Conservation (phyloP, 2,797 vertebrate genomes). For the Enteromius treurensis region DNA sequence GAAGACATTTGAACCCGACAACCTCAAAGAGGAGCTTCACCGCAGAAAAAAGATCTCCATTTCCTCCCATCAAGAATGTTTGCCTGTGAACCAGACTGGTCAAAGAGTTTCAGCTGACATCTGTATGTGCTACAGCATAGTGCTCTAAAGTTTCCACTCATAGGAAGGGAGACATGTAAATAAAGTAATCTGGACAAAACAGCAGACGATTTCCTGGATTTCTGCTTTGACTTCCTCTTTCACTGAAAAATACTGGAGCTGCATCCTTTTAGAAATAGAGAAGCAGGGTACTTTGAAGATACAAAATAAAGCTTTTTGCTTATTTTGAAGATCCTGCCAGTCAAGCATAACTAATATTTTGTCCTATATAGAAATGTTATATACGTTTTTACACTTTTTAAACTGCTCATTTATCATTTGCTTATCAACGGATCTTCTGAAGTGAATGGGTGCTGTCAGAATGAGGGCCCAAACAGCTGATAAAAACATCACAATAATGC, state of each 20-base stretch:
- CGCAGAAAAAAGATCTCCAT: slow-evolving; percentile 14
- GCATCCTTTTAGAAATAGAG: slow-evolving; percentile 7
- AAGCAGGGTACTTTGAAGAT: not conserved
- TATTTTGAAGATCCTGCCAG: not conserved
- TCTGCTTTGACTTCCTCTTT: slow-evolving; percentile 50
- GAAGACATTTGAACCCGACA: slow-evolving; percentile 19
- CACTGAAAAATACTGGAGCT: slow-evolving; percentile 17
- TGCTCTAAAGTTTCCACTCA: slow-evolving; percentile 9
- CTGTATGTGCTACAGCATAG: not conserved
- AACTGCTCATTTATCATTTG: not conserved
- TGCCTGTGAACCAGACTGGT: slow-evolving; percentile 12
- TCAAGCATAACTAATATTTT: too few relatives aligned
- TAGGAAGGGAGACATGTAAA: slow-evolving; percentile 36
- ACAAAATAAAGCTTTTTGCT: not conserved
- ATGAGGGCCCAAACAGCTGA: not conserved
- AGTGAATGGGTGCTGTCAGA: not conserved
- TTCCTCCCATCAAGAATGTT: slow-evolving; percentile 36
- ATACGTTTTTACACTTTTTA: not conserved
- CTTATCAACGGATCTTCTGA: not conserved
- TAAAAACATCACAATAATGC: not conserved
- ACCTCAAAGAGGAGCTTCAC: slow-evolving; percentile 35
- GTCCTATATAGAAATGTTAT: not conserved
- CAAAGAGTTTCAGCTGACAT: slow-evolving; percentile 11
- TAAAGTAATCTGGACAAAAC: slow-evolving; percentile 25
- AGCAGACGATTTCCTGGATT: slow-evolving; percentile 51